Evolutionary conservation across 2,888 invertebrate genomes (phyloP), one percentile per base, ranked within the genome.

Genomic region (Zhuqinia jingwanae): DNA sequence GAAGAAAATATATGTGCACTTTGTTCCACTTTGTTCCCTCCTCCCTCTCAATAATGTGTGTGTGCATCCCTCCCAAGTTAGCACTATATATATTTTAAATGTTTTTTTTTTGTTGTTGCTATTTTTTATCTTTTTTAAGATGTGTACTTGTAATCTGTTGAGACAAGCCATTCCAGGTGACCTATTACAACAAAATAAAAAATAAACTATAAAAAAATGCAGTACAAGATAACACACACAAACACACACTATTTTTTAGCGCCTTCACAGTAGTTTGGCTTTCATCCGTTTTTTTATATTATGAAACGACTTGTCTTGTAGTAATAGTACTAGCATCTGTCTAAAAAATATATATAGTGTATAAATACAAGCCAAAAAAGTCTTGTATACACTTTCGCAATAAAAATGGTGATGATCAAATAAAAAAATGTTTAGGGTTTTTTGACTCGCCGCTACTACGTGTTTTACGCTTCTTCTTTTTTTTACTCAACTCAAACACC

Each of bases 401-500:
- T 53, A 53, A 53, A 53, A 53, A 53, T 53, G 53, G n/a, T 53
- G 17, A 53, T 53, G 53, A 1, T 53, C 53, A 53, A 17, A 53
- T 53, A 53, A 53, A 53, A 36, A n/a, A 47, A 2, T 47, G 47
- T 47, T 47, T 11, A 47, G 47, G 47, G 47, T 47, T 47, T 42
- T 47, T 47, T 47, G 47, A 47, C 47, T 47, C 47, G 15, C 47
- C 47, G 5, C 15, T 47, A 47, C 47, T n/a, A n/a, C n/a, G n/a
- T n/a, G n/a, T n/a, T n/a, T n/a, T n/a, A n/a, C n/a, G n/a, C n/a
- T n/a, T n/a, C n/a, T n/a, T n/a, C n/a, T n/a, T n/a, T n/a, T n/a
- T n/a, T n/a, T n/a, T 42, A 42, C 42, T 42, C 5, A 11, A 50
- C 36, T 36, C 3, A 22, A 58, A 58, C 58, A 58, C 13, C 58